phyloP scores from a whole-genome alignment of 2,113 vertebrate genomes.

The Forbesichthys agassizii region DNA sequence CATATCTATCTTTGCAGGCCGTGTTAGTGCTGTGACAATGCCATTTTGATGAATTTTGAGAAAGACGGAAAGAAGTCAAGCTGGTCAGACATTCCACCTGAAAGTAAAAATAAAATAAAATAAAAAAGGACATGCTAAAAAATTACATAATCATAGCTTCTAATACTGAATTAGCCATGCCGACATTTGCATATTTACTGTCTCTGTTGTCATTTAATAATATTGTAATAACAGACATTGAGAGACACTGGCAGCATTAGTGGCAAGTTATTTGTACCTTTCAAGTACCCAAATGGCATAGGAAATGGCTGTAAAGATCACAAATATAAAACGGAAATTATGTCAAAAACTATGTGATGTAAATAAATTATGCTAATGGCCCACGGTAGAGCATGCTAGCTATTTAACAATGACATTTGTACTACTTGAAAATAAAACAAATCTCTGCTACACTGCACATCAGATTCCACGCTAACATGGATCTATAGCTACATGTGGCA shows the following conservation, averaged over 20 bases:
- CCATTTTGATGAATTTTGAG: too few relatives aligned
- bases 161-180: conserved; percentile 3
- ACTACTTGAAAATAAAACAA: conserved; percentile 18
- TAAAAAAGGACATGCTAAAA: conserved; percentile 43
- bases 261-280: neutral
- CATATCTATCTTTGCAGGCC: too few relatives aligned
- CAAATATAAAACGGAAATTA: conserved; percentile 8
- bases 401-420: conserved; percentile 36
- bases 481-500: conserved; percentile 49
- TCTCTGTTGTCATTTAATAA: conserved; percentile 43
- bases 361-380: conserved; percentile 21
- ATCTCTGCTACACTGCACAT: conserved; percentile 32
- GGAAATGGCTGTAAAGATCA: conserved; percentile 17
- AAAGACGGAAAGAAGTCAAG: too few relatives aligned
- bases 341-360: conserved; percentile 45
- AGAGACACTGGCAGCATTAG: conserved; percentile 37
- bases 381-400: conserved; percentile 48
- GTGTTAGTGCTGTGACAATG: too few relatives aligned
- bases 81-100: too few relatives aligned
- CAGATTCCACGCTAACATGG: conserved; percentile 25
- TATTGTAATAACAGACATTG: conserved; percentile 33
- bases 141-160: conserved; percentile 35
- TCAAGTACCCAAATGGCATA: conserved; percentile 11
- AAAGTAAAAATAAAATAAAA: too few relatives aligned
- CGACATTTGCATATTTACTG: conserved; percentile 62